A percentile compares a stretch with the other conserved stretches of the same genome.
These are phyloP conservation scores for Phataginus tetradactyla DNA, from an alignment of 2,797 vertebrate genomes.

Conservation along the genomic window DNA sequence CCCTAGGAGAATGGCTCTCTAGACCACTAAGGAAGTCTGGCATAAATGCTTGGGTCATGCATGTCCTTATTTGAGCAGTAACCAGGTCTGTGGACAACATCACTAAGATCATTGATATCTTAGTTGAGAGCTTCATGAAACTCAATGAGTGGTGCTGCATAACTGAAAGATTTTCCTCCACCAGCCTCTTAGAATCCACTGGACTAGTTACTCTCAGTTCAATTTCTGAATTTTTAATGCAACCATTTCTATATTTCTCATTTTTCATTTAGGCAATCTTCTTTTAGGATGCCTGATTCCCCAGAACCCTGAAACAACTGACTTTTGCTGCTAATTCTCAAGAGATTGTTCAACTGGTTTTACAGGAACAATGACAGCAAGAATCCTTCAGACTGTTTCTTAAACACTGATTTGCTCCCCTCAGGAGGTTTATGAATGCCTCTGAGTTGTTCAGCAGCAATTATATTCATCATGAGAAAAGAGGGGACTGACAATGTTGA, in stretches of 20 bases:
- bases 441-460: neutral
- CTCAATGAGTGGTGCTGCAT: neutral
- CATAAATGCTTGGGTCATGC: neutral
- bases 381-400: neutral
- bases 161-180: neutral
- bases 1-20: neutral
- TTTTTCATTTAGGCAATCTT: neutral
- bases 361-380: neutral
- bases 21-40: neutral
- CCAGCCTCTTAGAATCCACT: neutral
- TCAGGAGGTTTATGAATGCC: neutral
- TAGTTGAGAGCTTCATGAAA: neutral
- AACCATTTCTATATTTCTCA: neutral
- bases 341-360: neutral
- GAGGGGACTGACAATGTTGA: neutral
- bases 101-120: neutral
- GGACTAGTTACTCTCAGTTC: neutral
- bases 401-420: neutral
- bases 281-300: neutral
- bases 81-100: neutral
- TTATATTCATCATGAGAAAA: neutral
- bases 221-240: neutral
- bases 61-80: neutral
- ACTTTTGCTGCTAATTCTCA: neutral
- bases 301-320: neutral